These are phyloP conservation scores for Saccostrea cuccullata DNA, from an alignment of 1,140 invertebrate species.

Conservation along the genomic window DNA sequence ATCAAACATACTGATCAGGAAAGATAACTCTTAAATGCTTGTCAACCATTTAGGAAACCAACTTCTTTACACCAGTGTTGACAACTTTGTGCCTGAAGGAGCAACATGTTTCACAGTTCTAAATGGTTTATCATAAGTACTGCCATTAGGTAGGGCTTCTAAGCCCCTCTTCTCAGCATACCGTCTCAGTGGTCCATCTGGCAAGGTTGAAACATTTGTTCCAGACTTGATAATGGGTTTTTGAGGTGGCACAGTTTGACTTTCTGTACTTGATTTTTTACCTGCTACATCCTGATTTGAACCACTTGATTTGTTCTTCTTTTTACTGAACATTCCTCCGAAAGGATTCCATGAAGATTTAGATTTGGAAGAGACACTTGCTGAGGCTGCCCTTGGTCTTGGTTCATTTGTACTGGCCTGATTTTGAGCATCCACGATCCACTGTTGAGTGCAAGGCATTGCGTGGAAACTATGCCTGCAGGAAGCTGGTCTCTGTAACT, in stretches of 20 bases:
- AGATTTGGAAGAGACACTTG: constrained; percentile 51
- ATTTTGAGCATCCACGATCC: constrained; percentile 45
- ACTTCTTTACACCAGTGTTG: constrained; percentile 45
- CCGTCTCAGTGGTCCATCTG: constrained; percentile 39
- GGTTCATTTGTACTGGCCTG: constrained; percentile 37
- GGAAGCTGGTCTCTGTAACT: constrained; percentile 59
- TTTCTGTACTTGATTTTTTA: background rate
- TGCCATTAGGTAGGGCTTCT: background rate
- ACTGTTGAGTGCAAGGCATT: constrained; percentile 57
- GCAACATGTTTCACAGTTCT: constrained; percentile 47
- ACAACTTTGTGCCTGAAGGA: constrained; percentile 51
- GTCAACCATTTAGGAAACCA: background rate
- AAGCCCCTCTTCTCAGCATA: constrained; percentile 32
- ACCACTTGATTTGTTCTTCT: constrained; percentile 44
- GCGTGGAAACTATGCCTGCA: constrained; percentile 70
- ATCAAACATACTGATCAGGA: constrained; percentile 8
- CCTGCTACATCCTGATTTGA: constrained; percentile 29
- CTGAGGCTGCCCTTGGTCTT: constrained; percentile 49
- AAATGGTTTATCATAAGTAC: constrained; percentile 44
- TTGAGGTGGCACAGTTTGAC: background rate
- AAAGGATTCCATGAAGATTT: constrained; percentile 58
- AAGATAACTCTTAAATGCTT: constrained; percentile 21
- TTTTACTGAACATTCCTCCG: constrained; percentile 51
- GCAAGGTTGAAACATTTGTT: constrained; percentile 32
- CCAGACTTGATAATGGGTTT: constrained; percentile 21